Evolutionary conservation across 1,140 invertebrate genomes (phyloP), one percentile per base, ranked within the genome.

Genomic region (Nixonia krombeini): DNA sequence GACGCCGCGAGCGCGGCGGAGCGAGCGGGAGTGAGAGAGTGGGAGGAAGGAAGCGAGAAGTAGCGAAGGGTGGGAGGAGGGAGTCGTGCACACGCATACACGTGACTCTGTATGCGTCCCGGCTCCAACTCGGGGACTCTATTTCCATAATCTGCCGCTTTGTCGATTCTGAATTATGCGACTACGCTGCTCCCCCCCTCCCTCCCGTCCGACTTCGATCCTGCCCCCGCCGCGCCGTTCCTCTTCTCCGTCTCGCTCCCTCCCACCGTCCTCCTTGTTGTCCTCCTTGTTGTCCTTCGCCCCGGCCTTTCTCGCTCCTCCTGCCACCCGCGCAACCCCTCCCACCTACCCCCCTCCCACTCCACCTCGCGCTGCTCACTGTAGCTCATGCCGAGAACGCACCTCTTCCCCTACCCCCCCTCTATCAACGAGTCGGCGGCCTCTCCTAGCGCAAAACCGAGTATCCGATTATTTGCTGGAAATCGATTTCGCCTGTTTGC

Each of bases 91-190:
- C 44, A 15, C 7, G 18, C 33, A 47, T 16, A 47, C n/a, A 33
- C 16, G 9, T 45, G 6, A 2, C 1, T 31, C 25, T 47, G 18
- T 33, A 18, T 33, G 16, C 18, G 41, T 69, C 62, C 57, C 64
- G 38, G 44, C 59, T 44, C 25, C 46, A 57, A 38, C 74, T 79
- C 70, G 61, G 75, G 72, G 79, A 82, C 80, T 83, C 80, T 82
- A 83, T 83, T 83, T 83, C 81, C 80, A 83, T 83, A 83, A 83
- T 83, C 81, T 83, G 80, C 79, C 75, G 81, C 81, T 83, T 83
- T 83, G 81, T 83, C 81, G 79, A 82, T 82, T 83, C 78, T 83
- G 81, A 83, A 83, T 83, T 83, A 83, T 83, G 78, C 79, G 80
- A 82, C 79, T 80, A 78, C 72, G 74, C 77, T 80, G 73, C 75